Base-by-base conservation (phyloP, 2,797 vertebrate genomes). In the Poeciliopsis infans region DNA sequence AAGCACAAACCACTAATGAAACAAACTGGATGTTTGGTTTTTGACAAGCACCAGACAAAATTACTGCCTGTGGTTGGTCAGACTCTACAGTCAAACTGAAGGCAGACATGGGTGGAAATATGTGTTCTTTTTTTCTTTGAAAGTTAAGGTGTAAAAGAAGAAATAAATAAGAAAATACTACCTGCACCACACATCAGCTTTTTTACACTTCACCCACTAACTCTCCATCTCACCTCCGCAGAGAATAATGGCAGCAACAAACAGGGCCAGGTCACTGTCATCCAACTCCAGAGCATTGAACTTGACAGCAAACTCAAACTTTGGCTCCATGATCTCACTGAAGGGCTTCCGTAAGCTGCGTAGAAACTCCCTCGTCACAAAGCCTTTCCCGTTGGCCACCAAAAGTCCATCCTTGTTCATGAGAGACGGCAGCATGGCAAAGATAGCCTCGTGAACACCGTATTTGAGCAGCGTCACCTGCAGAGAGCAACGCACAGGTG, bases 361-460 rank as follows among this genome's bases (percentile, higher is more conserved):
- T 83, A 99, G 95, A 92, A 99, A 99, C 94, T 99, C 98, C 0
- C 98, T 97, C 1, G 98, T 99, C 82, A 99, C 98, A 2, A 99
- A 99, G 81, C 97, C 98, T 7, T 98, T 98, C 6, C 98, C 98
- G 0, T 97, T 98, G 90, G 98, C 98, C 87, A 99, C 98, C 91
- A 99, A 87, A 69, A 99, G 96, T 86, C 98, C 98, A 0, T 99
- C 98, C 94, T 99, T 99, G 95, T 99, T 99, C 97, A 99, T 98
- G 41, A 99, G 96, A 12, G 98, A 99, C 79, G 98, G 97, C 87
- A 99, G 94, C 98, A 99, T 99, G 87, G 98, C 97, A 0, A 99
- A 99, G 94, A 99, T 99, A 90, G 98, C 97, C 89, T 99, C 98
- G 0, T 99, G 97, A 69, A 99, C 98, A 0, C 98, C 98, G 0